Evolutionary conservation across 2,797 vertebrate species (phyloP).

Genomic region (Telmatherina bonti): DNA sequence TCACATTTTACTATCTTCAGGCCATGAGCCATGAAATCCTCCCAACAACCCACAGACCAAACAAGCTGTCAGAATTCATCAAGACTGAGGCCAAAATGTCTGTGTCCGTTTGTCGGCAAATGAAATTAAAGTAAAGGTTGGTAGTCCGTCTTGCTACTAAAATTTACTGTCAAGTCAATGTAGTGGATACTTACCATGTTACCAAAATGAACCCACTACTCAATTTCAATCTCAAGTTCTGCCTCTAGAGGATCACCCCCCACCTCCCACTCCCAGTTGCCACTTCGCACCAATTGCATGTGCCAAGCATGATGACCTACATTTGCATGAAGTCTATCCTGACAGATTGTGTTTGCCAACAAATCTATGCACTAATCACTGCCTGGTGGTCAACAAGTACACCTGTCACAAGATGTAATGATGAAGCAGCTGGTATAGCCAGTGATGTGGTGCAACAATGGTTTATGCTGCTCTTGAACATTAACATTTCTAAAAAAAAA

Average conservation of each 20-base stretch:
- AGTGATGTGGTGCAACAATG: constrained; percentile 30
- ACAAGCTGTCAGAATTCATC: constrained; percentile 37
- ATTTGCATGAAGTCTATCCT: constrained; percentile 70
- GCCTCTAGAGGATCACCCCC: constrained; percentile 16
- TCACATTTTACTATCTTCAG: background rate
- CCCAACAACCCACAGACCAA: constrained; percentile 4
- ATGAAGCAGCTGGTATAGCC: constrained; percentile 17
- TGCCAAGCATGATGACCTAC: constrained; percentile 74
- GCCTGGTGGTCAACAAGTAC: constrained; percentile 58
- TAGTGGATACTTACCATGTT: constrained; percentile 38
- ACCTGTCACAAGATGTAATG: constrained; percentile 51
- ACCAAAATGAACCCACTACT: constrained; percentile 26
- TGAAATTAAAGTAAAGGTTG: constrained; percentile 29
- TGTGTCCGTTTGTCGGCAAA: constrained; percentile 20
- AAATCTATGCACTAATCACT: constrained; percentile 31
- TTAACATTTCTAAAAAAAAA: constrained; percentile 7
- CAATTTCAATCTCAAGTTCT: constrained; percentile 33
- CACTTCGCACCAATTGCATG: constrained; percentile 56
- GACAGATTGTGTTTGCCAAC: constrained; percentile 63
- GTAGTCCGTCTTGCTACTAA: constrained; percentile 44
- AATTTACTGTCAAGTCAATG: constrained; percentile 57
- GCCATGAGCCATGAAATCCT: background rate
- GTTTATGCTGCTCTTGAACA: constrained; percentile 4
- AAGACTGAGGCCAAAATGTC: constrained; percentile 11
- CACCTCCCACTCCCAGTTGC: constrained; percentile 30